A percentile compares a stretch with the other conserved stretches of the same genome.
phyloP scores from a whole-genome alignment of 2,113 vertebrate species.

The Corythornis vintsioides region DNA sequence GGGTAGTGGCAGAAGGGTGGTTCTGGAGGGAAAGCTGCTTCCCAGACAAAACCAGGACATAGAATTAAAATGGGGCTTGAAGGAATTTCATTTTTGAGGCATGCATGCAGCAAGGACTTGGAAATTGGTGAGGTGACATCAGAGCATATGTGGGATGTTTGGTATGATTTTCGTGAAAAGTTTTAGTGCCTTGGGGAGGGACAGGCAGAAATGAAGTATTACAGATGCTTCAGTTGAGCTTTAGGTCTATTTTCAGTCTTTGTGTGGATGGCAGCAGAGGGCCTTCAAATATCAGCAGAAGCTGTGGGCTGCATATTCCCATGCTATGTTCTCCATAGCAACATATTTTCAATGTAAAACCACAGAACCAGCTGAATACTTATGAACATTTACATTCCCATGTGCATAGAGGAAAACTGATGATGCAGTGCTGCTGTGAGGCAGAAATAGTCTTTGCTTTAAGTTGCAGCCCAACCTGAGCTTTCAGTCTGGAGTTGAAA shows the following conservation, averaged over 20 bases:
- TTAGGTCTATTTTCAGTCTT: constrained; percentile 57
- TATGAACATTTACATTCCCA: not conserved
- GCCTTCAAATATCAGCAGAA: constrained; percentile 53
- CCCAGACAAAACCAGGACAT: not conserved
- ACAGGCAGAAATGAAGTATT: constrained; percentile 30
- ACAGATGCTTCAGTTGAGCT: constrained; percentile 48
- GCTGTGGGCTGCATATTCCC: constrained; percentile 22
- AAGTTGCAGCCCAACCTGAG: not conserved
- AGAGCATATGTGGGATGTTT: constrained; percentile 31
- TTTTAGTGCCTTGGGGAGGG: constrained; percentile 2
- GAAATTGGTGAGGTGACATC: constrained; percentile 22
- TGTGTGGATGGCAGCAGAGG: not conserved
- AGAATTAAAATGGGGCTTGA: not conserved
- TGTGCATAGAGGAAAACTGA: not conserved
- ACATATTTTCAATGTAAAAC: constrained; percentile 44
- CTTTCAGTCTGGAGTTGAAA: not conserved
- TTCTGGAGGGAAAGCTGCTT: not conserved
- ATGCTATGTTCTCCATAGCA: constrained; percentile 53
- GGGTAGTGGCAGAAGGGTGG: not conserved
- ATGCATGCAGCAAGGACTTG: not conserved
- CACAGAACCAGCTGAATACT: constrained; percentile 24
- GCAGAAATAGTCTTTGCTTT: not conserved
- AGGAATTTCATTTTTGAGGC: constrained; percentile 32
- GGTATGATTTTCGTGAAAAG: constrained; percentile 36
- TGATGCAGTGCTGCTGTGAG: not conserved